phyloP scores from a whole-genome alignment of 2,797 vertebrate genomes.

The Megaceryle alcyon region DNA sequence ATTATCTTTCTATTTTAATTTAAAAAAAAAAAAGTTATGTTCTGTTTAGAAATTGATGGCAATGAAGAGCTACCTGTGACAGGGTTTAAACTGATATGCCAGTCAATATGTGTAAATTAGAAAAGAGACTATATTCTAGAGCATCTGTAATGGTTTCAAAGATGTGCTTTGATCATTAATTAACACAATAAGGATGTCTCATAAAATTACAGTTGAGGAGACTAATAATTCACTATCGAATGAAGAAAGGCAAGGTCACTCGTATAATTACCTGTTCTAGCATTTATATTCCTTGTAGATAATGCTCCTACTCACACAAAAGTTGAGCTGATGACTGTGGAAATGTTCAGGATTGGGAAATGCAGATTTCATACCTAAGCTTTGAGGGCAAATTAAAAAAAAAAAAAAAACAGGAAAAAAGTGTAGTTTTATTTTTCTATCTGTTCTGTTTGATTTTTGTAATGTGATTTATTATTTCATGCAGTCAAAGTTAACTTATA shows the following conservation, averaged over 20 bases:
- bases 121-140: background rate
- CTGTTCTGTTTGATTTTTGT: background rate
- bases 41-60: background rate
- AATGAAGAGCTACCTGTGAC: background rate
- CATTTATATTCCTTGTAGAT: slow-evolving; percentile 15
- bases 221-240: background rate
- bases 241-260: slow-evolving; percentile 34
- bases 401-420: background rate
- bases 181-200: slow-evolving; percentile 37
- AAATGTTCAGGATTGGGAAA: background rate
- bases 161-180: slow-evolving; percentile 16
- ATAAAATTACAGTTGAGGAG: slow-evolving; percentile 20
- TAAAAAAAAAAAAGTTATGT: background rate
- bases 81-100: background rate
- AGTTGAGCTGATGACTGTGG: background rate
- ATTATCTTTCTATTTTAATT: slow-evolving; percentile 46
- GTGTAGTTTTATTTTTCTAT: background rate
- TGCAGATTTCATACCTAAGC: background rate
- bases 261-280: slow-evolving; percentile 24
- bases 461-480: background rate
- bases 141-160: slow-evolving; percentile 10
- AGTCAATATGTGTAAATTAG: slow-evolving; percentile 10
- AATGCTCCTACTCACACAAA: background rate
- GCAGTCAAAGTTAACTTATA: background rate
- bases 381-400: background rate